A percentile compares a stretch with the other conserved stretches of the same genome.
phyloP scores from a whole-genome alignment of 2,888 invertebrate genomes.

The Ommatoiulus sabulosus region DNA sequence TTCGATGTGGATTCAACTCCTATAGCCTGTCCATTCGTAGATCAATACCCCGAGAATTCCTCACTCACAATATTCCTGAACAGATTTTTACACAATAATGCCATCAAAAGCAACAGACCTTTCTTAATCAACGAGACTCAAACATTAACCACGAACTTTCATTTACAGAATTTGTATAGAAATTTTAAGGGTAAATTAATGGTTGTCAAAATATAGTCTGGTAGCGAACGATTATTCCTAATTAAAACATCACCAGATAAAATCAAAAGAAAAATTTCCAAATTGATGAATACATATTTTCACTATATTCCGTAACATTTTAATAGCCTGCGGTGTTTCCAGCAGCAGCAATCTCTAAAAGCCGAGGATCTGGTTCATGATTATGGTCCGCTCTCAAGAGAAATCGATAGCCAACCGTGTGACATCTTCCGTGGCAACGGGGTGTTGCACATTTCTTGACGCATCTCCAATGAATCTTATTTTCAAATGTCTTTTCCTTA shows the following conservation, averaged over 20 bases:
- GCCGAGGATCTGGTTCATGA: not conserved
- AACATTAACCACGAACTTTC: not conserved
- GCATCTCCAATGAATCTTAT: conserved; percentile 12
- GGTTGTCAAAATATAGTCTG: too few species aligned
- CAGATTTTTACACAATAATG: not conserved
- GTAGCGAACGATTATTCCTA: too few species aligned
- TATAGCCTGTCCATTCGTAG: too few species aligned
- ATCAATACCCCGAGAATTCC: not conserved
- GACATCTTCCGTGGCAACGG: not conserved
- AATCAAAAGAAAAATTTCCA: too few species aligned
- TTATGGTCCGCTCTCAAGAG: not conserved
- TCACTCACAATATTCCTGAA: not conserved
- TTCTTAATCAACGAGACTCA: not conserved
- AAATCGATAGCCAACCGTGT: not conserved
- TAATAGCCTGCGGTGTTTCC: not conserved
- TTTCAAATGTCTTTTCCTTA: not conserved
- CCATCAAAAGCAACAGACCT: too few species aligned
- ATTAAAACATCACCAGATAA: too few species aligned
- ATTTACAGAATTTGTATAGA: not conserved
- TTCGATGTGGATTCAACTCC: too few species aligned
- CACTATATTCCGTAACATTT: too few species aligned
- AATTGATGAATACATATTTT: too few species aligned
- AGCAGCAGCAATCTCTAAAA: not conserved
- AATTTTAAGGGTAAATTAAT: not conserved
- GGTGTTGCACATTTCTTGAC: not conserved